These are phyloP conservation scores for Bombyx huttoni DNA, from an alignment of 2,888 invertebrate species.

Conservation along the genomic window DNA sequence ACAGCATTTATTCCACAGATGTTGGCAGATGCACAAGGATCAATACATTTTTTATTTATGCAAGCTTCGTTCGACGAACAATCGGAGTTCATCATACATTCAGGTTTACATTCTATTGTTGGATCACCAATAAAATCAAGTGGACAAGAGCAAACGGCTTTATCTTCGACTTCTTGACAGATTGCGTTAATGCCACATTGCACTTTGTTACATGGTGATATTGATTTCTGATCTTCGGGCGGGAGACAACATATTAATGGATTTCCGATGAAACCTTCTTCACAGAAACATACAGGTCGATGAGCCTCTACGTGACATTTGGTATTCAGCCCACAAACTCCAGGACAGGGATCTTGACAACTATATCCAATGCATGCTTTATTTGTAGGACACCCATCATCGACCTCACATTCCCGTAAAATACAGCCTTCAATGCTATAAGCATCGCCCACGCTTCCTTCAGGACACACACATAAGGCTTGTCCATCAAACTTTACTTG, in stretches of 20 bases:
- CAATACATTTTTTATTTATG: slow-evolving; percentile 79
- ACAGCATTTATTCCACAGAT: slow-evolving; percentile 86
- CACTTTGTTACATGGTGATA: slow-evolving; percentile 79
- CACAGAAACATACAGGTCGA: slow-evolving; percentile 84
- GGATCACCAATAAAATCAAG: slow-evolving; percentile 86
- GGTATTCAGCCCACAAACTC: slow-evolving; percentile 83
- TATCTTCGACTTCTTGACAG: slow-evolving; percentile 78
- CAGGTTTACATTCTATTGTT: slow-evolving; percentile 80
- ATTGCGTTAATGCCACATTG: slow-evolving; percentile 86
- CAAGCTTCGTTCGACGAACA: slow-evolving; percentile 83
- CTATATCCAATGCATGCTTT: slow-evolving; percentile 85
- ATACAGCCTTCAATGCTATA: slow-evolving; percentile 80
- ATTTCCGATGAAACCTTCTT: slow-evolving; percentile 81
- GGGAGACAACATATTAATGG: slow-evolving; percentile 81
- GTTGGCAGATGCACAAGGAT: slow-evolving; percentile 78
- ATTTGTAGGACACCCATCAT: slow-evolving; percentile 81
- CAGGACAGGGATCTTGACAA: slow-evolving; percentile 87
- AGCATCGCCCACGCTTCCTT: slow-evolving; percentile 84
- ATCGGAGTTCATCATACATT: slow-evolving; percentile 87
- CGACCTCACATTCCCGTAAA: slow-evolving; percentile 84
- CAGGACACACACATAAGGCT: slow-evolving; percentile 80
- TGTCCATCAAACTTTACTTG: slow-evolving; percentile 77
- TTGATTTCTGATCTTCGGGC: slow-evolving; percentile 63
- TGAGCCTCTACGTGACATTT: slow-evolving; percentile 83
- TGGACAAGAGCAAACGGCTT: slow-evolving; percentile 84